Base-by-base conservation (phyloP, 1,140 invertebrate genomes). In the Procambarus virginalis region DNA sequence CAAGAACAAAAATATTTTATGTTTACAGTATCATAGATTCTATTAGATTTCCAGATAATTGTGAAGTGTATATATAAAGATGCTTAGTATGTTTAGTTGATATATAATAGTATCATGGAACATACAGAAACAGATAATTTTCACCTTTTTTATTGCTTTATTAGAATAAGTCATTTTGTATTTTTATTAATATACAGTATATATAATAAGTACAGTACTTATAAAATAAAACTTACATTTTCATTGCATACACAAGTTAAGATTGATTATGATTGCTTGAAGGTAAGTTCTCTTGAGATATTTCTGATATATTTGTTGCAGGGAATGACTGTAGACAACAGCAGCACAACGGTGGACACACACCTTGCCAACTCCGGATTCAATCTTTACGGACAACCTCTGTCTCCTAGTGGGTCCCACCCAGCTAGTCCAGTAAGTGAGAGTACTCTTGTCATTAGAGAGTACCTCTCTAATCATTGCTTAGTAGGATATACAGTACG, bases 241-340 rank as follows among this genome's bases (percentile, higher is more conserved):
- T 45, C 22, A 2, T 45, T 46, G 34, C 48, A 34, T 45, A 77
- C 34, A 1, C 48, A 77, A 14, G 75, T 46, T 20, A 17, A 68
- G 20, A 17, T 17, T 68, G 34, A 34, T 34, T 34, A 34, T 1
- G 34, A 34, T 34, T 34, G 34, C 34, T 34, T 34, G 34, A 64
- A 64, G 2, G 60, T 64, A 17, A 64, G 10, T 64, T 64, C 17
- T 64, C 60, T 64, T 64, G 10, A 64, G 12, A 12, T 58, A 5
- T 64, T 22, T 22, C 22, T 34, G 2, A 58, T 17, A 3, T 80
- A 2, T 80, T 55, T 73, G 45, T 73, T 77, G 14, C 86, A 87
- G 86, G 86, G 86, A 70, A 87, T 87, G 86, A 87, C 86, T 9
- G 86, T 87, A 14, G 84, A 85, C 46, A 85, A 85, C 73, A 85